Evolutionary conservation across 2,113 vertebrate species (phyloP), one percentile per base, ranked within the genome.

Genomic region (Sorex fumeus): DNA sequence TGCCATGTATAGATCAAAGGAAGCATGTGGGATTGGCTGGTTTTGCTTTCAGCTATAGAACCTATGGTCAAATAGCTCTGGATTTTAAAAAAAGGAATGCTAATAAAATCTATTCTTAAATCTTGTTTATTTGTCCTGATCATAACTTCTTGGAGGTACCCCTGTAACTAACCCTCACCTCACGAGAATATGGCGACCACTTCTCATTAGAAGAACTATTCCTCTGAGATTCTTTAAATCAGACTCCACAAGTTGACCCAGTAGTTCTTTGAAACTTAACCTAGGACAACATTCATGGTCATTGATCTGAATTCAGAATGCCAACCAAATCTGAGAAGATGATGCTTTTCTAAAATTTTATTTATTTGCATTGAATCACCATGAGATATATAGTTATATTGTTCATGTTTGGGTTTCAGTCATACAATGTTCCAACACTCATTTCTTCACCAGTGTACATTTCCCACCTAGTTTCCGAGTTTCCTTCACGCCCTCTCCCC

Each of bases 31-130:
- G 40, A 9, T 83, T 57, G 69, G 28, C 74, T 43, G 66, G 7
- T 62, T 96, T 66, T 57, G 50, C 34, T 91, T 77, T 90, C 21
- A 88, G 36, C 36, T 70, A 78, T 15, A 74, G 77, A 79, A 82
- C 1, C 27, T 84, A 30, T 70, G 64, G 75, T 71, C 77, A 34
- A 47, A 71, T 16, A 60, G 8, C 3, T 4, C 32, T 23, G 69
- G n/a, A 19, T 71, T 0, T 43, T 32, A 67, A 70, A 60, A 60
- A 60, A 23, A 53, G 1, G 34, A 87, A 60, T 83, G 21, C 27
- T 62, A 57, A 45, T 78, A 23, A 72, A 86, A 77, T 66, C 16
- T 18, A 0, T 6, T 57, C 80, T 70, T 6, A 8, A 13, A 84
- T 36, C 28, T 87, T 76, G 7, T 36, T 83, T 72, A 28, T 84